Percentiles rank a stretch among this genome's conserved stretches.
These are phyloP conservation scores for Thelaira solivaga DNA, from an alignment of 2,888 invertebrate species.

Conservation along the genomic window DNA sequence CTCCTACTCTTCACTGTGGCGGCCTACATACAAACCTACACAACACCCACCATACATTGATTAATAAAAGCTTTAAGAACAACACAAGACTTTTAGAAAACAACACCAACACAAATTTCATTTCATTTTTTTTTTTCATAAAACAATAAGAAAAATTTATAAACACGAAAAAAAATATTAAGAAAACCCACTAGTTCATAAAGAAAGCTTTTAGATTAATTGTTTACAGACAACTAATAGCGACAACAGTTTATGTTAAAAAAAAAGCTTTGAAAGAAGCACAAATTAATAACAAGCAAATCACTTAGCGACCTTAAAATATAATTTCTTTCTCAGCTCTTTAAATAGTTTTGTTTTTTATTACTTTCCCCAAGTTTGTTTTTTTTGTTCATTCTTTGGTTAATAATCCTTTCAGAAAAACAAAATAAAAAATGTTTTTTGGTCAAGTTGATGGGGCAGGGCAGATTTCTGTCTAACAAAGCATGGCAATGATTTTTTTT, in stretches of 20 bases:
- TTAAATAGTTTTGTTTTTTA: neutral
- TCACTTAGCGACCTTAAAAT: neutral
- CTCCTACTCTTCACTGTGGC: neutral
- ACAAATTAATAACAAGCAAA: neutral
- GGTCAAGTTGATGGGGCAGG: constrained; percentile 27
- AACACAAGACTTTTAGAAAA: too few relatives aligned
- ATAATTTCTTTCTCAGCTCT: neutral
- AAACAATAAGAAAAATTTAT: constrained; percentile 2
- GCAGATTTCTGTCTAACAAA: constrained; percentile 29
- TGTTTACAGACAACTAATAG: constrained; percentile 36
- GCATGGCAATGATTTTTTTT: constrained; percentile 33
- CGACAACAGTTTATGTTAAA: constrained; percentile 6
- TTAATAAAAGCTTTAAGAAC: too few relatives aligned
- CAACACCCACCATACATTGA: too few relatives aligned
- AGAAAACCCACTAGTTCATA: neutral
- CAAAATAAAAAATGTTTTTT: constrained; percentile 11
- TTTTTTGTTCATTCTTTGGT: neutral
- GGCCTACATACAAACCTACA: too few relatives aligned
- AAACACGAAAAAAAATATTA: neutral
- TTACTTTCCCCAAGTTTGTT: neutral
- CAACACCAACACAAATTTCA: too few relatives aligned
- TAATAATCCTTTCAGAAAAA: neutral
- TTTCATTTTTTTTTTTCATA: too few relatives aligned
- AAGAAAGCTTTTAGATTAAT: constrained; percentile 61
- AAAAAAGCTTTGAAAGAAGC: neutral